phyloP scores from a whole-genome alignment of 2,888 invertebrate species.

The Notocelia uddmanniana region DNA sequence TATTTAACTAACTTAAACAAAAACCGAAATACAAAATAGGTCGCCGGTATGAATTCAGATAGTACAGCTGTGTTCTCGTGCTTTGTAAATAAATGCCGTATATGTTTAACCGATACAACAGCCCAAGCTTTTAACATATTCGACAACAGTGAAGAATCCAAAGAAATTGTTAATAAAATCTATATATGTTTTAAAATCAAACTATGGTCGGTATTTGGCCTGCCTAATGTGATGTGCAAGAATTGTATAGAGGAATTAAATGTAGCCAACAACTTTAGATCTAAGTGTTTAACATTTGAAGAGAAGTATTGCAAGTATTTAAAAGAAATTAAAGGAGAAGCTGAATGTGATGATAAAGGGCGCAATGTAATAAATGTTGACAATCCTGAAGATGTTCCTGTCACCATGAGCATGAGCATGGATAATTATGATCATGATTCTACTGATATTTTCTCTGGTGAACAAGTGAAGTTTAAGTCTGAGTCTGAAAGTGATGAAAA shows the following conservation, averaged over 20 bases:
- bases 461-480: not conserved
- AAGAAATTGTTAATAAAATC: conserved; percentile 64
- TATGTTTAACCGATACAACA: conserved; percentile 62
- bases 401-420: conserved; percentile 40
- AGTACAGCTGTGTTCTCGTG: not conserved
- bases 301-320: conserved; percentile 58
- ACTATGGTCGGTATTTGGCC: conserved; percentile 57
- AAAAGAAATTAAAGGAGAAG: conserved; percentile 38
- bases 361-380: conserved; percentile 30
- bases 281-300: conserved; percentile 69
- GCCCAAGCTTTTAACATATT: conserved; percentile 56
- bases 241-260: conserved; percentile 66
- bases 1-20: too few relatives aligned
- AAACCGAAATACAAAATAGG: too few relatives aligned
- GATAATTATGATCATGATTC: conserved; percentile 34
- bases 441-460: not conserved
- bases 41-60: not conserved
- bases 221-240: conserved; percentile 67
- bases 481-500: not conserved
- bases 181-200: conserved; percentile 69
- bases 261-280: conserved; percentile 64
- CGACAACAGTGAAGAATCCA: conserved; percentile 55
- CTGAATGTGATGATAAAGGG: conserved; percentile 14
- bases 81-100: conserved; percentile 58
- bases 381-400: conserved; percentile 48